A percentile compares a stretch with the other conserved stretches of the same genome.
Evolutionary conservation across 2,113 vertebrate genomes (phyloP).

Genomic region (Odobenus rosmarus): DNA sequence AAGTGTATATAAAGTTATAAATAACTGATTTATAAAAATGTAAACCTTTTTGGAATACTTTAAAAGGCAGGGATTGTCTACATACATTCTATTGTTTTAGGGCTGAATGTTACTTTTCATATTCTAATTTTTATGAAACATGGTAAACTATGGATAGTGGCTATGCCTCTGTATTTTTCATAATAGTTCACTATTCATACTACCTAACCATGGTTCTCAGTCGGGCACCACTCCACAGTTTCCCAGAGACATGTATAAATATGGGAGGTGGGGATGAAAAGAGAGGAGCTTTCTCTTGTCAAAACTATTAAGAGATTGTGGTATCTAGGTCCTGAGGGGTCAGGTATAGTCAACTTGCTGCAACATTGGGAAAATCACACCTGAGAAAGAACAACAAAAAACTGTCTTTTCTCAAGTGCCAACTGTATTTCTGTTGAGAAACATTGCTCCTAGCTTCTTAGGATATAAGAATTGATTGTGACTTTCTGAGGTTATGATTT

Average conservation of each 20-base stretch:
- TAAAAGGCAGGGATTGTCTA: neutral
- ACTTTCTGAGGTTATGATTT: constrained; percentile 24
- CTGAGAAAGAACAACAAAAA: neutral
- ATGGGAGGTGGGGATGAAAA: neutral
- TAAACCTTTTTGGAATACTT: neutral
- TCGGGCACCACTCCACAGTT: neutral
- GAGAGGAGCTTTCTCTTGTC: neutral
- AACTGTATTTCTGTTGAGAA: neutral
- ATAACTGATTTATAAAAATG: neutral
- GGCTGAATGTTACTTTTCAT: neutral
- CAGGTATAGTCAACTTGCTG: neutral
- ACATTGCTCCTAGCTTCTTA: neutral
- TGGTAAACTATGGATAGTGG: neutral
- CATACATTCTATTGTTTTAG: neutral
- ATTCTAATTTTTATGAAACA: neutral
- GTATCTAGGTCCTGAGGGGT: neutral
- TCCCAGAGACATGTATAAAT: neutral
- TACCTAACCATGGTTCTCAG: neutral
- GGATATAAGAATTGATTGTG: neutral
- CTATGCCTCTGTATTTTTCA: neutral
- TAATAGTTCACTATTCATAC: neutral
- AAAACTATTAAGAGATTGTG: neutral
- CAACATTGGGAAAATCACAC: neutral
- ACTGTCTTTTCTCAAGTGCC: neutral
- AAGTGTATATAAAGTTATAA: neutral